Evolutionary conservation across 2,797 vertebrate genomes (phyloP).

Genomic region (Fringilla coelebs): DNA sequence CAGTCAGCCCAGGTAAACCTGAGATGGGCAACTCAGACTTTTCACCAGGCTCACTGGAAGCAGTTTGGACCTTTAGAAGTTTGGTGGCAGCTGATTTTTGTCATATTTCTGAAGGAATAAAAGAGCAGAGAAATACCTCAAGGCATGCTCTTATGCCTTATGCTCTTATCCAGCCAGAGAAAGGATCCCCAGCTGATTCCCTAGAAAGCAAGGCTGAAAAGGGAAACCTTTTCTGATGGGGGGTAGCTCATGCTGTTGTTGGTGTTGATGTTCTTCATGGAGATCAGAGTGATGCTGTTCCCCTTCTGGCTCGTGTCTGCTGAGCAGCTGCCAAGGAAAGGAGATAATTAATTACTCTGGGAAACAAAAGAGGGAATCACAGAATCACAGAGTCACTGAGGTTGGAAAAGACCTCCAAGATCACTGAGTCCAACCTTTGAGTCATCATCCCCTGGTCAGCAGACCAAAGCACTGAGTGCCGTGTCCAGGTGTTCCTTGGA

Average conservation of each 20-base stretch:
- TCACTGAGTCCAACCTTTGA: neutral
- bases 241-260: constrained; percentile 70
- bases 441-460: neutral
- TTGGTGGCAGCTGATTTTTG: neutral
- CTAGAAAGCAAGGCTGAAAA: neutral
- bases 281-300: constrained; percentile 76
- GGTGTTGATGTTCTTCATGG: constrained; percentile 78
- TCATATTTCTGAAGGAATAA: neutral
- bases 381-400: neutral
- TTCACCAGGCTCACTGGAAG: neutral
- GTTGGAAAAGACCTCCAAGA: neutral
- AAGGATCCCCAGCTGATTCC: neutral
- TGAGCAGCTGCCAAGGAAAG: constrained; percentile 55
- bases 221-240: constrained; percentile 66
- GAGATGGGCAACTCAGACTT: neutral
- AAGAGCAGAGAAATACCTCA: neutral
- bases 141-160: neutral
- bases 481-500: fast-evolving
- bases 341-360: neutral
- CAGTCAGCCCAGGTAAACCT: neutral
- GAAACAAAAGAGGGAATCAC: neutral
- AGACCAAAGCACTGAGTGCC: neutral
- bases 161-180: neutral
- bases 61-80: neutral
- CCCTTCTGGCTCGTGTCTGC: constrained; percentile 68